phyloP scores from a whole-genome alignment of 2,113 vertebrate genomes.

The Microtus richardsoni region DNA sequence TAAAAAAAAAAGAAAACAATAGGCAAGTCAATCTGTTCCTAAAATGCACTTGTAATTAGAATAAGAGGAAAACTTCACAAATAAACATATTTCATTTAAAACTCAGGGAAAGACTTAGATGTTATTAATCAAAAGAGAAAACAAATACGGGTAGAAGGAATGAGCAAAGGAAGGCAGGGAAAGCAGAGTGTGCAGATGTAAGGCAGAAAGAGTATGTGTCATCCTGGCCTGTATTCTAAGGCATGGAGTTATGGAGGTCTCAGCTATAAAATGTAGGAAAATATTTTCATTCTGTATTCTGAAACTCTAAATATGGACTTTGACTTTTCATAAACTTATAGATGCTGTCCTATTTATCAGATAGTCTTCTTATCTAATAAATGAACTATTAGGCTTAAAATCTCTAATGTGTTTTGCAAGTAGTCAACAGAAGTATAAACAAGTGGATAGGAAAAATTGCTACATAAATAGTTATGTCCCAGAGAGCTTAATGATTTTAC shows the following conservation, averaged over 20 bases:
- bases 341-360: background rate
- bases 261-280: background rate
- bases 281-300: conserved; percentile 24
- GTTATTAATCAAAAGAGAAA: background rate
- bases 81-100: background rate
- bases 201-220: background rate
- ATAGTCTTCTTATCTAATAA: background rate
- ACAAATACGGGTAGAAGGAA: background rate
- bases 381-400: background rate
- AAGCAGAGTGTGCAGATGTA: fast-evolving
- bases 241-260: no score
- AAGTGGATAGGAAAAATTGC: conserved; percentile 26
- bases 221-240: fast-evolving
- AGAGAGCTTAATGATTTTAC: background rate
- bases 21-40: background rate
- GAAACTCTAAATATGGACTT: background rate
- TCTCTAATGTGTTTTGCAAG: background rate
- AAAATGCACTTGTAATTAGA: background rate
- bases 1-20: no score
- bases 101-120: background rate
- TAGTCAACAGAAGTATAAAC: conserved; percentile 34
- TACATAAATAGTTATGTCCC: background rate
- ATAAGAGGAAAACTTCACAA: background rate
- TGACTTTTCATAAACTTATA: background rate
- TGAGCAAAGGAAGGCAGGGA: background rate